Conservation (phyloP, 2,797 vertebrate genomes). For the Acestrorhynchus altus region DNA sequence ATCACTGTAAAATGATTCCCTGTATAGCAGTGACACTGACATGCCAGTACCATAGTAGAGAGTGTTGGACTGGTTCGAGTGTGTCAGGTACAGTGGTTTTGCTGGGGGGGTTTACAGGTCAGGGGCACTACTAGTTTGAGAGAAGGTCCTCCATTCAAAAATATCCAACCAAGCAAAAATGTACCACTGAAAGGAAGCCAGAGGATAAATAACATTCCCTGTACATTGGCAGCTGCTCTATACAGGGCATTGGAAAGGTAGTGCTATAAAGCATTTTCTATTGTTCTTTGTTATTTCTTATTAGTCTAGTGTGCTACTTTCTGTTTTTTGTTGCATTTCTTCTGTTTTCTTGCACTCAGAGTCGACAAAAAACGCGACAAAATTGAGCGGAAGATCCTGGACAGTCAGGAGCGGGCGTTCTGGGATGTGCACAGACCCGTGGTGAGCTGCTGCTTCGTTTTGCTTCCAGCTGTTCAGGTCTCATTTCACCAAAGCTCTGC, state of each 20-base stretch:
- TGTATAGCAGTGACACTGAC: background rate
- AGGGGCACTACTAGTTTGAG: background rate
- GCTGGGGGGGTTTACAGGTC: background rate
- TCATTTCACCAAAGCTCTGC: background rate
- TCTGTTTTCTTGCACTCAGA: constrained; percentile 62
- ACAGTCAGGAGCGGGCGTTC: constrained; percentile 86
- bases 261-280: too few species aligned
- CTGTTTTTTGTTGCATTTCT: background rate
- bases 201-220: background rate
- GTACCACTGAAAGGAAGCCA: background rate
- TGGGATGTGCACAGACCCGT: constrained; percentile 88
- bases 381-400: constrained; percentile 87
- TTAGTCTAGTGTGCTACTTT: too few species aligned
- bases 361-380: constrained; percentile 90
- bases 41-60: background rate
- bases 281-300: too few species aligned
- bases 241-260: too few species aligned
- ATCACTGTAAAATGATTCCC: too few species aligned
- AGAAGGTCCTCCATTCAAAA: background rate
- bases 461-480: background rate
- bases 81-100: background rate
- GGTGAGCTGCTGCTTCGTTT: constrained; percentile 72
- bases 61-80: background rate
- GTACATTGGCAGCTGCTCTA: background rate
- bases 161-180: background rate